Evolutionary conservation across 2,888 invertebrate species (phyloP), one percentile per base, ranked within the genome.

Genomic region (Rotaria sp.): DNA sequence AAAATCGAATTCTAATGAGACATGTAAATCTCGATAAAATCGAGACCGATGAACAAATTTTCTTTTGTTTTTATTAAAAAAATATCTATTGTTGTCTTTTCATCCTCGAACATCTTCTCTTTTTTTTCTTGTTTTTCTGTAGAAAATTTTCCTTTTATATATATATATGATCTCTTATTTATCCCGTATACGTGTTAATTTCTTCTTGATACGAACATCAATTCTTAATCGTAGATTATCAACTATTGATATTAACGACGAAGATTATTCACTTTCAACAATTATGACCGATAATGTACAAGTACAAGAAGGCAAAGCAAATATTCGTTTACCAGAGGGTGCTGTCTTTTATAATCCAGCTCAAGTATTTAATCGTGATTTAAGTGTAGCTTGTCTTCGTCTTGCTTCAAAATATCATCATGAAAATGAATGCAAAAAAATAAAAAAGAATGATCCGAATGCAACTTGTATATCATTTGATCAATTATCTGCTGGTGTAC

Each of bases 311-410:
- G 86, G 86, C 35, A 86, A 86, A 59, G 86, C 86, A 18, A 85
- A 85, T 52, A 85, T 85, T 59, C 48, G 30, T 50, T 86, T 86
- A 55, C 86, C 55, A 45, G 80, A 86, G 45, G 85, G 85, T 59
- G 80, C 85, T 90, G 96, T 98, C 0, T 99, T 99, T 91, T 99
- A 99, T 90, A 99, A 99, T 92, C 92, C 97, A 0, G 98, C 98
- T 1, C 97, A 97, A 91, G 96, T 99, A 91, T 99, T 99, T 90
- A 99, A 99, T 91, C 93, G 99, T 88, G 99, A 99, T 92, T 92
- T 99, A 85, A 95, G 90, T 7, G 89, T 91, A 50, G 89, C 90
- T 84, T 89, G 91, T 10, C 89, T 91, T 50, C 89, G 89, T 38
- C 41, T 84, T 26, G 52, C 84, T 35, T 87, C 87, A 41, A 67